Conservation (phyloP, 2,797 vertebrate genomes). For the Muscicapa comitata region DNA sequence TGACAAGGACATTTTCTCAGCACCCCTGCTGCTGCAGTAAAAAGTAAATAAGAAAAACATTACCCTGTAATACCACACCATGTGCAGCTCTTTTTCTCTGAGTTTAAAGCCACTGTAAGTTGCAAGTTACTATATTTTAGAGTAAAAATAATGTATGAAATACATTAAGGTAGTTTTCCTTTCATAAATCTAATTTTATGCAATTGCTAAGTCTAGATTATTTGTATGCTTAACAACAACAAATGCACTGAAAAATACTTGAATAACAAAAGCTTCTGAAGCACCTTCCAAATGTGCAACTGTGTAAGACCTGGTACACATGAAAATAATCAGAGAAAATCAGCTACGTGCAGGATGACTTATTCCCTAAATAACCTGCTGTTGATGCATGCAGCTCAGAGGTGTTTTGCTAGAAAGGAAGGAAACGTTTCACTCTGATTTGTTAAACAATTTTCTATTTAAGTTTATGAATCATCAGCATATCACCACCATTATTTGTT, state of each 20-base stretch:
- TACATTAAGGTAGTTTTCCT: neutral
- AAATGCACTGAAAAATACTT: neutral
- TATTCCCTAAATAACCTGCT: neutral
- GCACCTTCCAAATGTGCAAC: neutral
- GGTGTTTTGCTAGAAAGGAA: neutral
- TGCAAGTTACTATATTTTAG: neutral
- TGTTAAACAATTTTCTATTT: neutral
- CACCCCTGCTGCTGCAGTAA: neutral
- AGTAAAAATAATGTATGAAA: neutral
- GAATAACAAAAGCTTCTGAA: neutral
- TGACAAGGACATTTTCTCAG: neutral
- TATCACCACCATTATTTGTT: neutral
- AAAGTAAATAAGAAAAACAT: neutral
- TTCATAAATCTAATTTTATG: neutral
- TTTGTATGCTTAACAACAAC: neutral
- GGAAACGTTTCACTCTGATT: neutral
- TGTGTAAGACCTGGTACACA: neutral
- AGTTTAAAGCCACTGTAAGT: neutral
- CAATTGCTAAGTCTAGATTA: neutral
- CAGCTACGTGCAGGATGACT: neutral
- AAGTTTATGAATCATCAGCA: neutral
- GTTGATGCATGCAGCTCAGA: neutral
- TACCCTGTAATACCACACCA: neutral
- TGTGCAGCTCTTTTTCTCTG: neutral
- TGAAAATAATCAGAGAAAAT: neutral